A percentile compares a stretch with the other conserved stretches of the same genome.
Conservation (phyloP, 2,888 invertebrate species). For the Sericinus montela region DNA sequence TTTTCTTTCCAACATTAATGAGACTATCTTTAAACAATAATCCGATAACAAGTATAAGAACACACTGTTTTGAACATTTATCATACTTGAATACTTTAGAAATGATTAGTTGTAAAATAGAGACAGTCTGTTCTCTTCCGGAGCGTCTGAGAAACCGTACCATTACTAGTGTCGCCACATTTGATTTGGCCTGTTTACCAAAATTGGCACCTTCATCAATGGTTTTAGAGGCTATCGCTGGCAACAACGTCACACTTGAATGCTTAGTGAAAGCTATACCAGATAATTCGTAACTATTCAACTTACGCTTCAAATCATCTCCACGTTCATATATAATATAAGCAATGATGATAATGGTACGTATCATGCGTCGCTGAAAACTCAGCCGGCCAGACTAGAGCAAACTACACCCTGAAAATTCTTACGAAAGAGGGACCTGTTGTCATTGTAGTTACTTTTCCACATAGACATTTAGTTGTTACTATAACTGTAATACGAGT, state of each 20-base stretch:
- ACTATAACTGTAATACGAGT: conserved; percentile 83
- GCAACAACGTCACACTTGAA: conserved; percentile 88
- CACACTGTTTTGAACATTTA: conserved; percentile 86
- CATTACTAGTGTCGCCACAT: conserved; percentile 83
- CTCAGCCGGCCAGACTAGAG: conserved; percentile 87
- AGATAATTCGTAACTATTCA: conserved; percentile 86
- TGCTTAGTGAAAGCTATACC: conserved; percentile 91
- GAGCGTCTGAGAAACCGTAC: conserved; percentile 81
- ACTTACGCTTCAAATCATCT: conserved; percentile 82
- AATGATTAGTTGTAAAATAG: conserved; percentile 88
- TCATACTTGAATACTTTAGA: conserved; percentile 89
- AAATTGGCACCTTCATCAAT: no score
- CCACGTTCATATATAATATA: conserved; percentile 85
- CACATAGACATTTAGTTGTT: conserved; percentile 84
- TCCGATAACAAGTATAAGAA: conserved; percentile 86
- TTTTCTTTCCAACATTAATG: conserved; percentile 89
- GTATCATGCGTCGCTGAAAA: conserved; percentile 93
- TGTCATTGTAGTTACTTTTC: conserved; percentile 83
- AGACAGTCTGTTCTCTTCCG: conserved; percentile 85
- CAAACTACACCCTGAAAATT: conserved; percentile 90
- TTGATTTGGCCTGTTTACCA: no score
- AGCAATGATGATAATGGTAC: conserved; percentile 89
- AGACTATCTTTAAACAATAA: conserved; percentile 89
- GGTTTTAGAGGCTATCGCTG: conserved; percentile 89
- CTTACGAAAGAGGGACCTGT: conserved; percentile 86